Percentiles rank a stretch among this genome's conserved stretches.
Conservation (phyloP, 2,888 invertebrate genomes). For the Brachylomia viminalis region DNA sequence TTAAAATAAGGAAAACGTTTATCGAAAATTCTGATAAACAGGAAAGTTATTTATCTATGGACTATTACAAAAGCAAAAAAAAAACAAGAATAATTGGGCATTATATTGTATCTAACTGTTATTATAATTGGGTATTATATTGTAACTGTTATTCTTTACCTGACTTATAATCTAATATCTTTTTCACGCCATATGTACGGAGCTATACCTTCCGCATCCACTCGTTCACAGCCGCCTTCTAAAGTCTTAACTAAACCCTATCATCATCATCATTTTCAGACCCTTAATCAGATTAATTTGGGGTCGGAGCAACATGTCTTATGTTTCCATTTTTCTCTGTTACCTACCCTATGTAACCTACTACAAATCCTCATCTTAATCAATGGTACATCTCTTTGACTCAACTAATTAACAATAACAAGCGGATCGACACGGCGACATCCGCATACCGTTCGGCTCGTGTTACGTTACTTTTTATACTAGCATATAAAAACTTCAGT, state of each 20-base stretch:
- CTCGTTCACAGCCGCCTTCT: not conserved
- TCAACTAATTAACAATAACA: conserved; percentile 69
- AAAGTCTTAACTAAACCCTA: not conserved
- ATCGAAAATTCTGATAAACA: conserved; percentile 22
- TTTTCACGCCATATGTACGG: too few species aligned
- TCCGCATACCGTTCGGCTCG: conserved; percentile 88
- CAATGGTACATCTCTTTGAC: conserved; percentile 20
- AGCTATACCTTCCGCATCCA: not conserved
- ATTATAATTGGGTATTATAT: too few species aligned
- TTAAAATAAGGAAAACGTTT: conserved; percentile 2
- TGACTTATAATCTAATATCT: too few species aligned
- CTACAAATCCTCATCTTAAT: conserved; percentile 16
- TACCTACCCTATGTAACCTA: not conserved
- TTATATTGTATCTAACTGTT: not conserved
- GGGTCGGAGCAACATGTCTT: fast-evolving
- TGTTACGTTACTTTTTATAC: conserved; percentile 83
- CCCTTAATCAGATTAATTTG: not conserved
- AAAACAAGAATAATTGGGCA: not conserved
- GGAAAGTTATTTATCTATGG: conserved; percentile 7
- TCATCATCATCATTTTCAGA: not conserved
- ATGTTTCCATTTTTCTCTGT: not conserved
- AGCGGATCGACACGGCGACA: conserved; percentile 73
- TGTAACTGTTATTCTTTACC: not conserved
- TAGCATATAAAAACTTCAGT: conserved; percentile 72
- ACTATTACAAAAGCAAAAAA: not conserved